Evolutionary conservation across 1,140 invertebrate species (phyloP).

Genomic region (Drosophila lini): DNA sequence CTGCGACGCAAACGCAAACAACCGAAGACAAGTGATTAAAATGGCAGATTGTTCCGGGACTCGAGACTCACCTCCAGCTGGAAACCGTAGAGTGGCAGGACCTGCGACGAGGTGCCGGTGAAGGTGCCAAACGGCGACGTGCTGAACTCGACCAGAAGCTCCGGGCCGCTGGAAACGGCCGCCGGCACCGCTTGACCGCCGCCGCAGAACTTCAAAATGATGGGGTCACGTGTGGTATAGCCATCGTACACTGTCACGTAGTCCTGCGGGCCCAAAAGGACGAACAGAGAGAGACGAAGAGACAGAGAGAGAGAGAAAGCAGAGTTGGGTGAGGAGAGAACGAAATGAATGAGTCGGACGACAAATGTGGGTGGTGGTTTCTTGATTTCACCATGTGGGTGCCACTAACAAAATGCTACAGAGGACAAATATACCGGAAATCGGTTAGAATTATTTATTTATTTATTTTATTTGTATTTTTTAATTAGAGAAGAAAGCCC

Average conservation of each 20-base stretch:
- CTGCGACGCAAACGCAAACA: constrained; percentile 21
- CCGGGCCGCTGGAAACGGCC: constrained; percentile 92
- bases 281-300: constrained; percentile 15
- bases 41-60: not conserved
- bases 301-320: constrained; percentile 19
- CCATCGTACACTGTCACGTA: constrained; percentile 96
- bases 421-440: constrained; percentile 7
- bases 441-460: not conserved
- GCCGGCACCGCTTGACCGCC: constrained; percentile 92
- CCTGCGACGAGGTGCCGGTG: constrained; percentile 89
- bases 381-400: constrained; percentile 52
- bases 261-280: constrained; percentile 86
- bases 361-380: constrained; percentile 67
- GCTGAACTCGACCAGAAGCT: constrained; percentile 94
- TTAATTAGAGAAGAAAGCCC: not conserved
- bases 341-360: constrained; percentile 73
- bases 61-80: constrained; percentile 92
- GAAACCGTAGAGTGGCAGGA: constrained; percentile 92
- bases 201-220: constrained; percentile 95
- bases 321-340: constrained; percentile 72
- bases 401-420: constrained; percentile 41
- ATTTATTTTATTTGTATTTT: not conserved
- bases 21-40: constrained; percentile 15
- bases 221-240: constrained; percentile 93
- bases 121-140: constrained; percentile 96